Base-by-base conservation (phyloP, 2,888 invertebrate species). In the Andrena marginata region DNA sequence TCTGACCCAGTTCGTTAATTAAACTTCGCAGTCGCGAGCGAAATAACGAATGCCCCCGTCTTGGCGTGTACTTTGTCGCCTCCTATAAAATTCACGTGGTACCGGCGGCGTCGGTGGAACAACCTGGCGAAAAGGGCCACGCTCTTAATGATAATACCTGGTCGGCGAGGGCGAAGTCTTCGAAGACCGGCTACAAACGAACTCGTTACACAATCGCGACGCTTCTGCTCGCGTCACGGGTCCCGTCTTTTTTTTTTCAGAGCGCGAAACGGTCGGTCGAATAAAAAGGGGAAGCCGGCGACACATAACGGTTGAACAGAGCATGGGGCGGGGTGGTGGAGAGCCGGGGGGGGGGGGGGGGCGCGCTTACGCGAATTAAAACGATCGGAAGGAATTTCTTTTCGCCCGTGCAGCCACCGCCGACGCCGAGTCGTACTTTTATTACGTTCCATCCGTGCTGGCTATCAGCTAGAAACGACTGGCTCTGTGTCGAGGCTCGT, bases 351-450 rank as follows among this genome's bases (percentile, higher is more conserved):
- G 49, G 73, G 23, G 68, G 59, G 49, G 54, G 33, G 48, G 31
- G 35, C 33, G 67, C 74, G 67, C 48, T 77, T 67, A 76, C 85
- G 77, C 70, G 85, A 78, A 87, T 86, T 86, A 86, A 86, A 86
- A 80, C 85, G 77, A 87, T 69, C 76, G 78, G 87, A 81, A 78
- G 75, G 70, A 78, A 71, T 85, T 71, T 73, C 81, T 73, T 81
- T 85, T 75, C 77, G 64, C 67, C 85, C 87, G 75, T 76, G 77
- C 76, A 68, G 73, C 56, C 68, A 68, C 48, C 87, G 67, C 51
- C 69, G 73, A 48, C 68, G 59, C 54, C 68, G 35, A 63, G 72
- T 65, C 60, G 70, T 64, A 76, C 64, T 76, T 81, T 86, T 86
- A 71, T 85, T 82, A 68, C 82, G 82, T 82, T 82, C 56, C 75